Evolutionary conservation across 2,888 invertebrate species (phyloP).

Genomic region (Orthosia cruda): DNA sequence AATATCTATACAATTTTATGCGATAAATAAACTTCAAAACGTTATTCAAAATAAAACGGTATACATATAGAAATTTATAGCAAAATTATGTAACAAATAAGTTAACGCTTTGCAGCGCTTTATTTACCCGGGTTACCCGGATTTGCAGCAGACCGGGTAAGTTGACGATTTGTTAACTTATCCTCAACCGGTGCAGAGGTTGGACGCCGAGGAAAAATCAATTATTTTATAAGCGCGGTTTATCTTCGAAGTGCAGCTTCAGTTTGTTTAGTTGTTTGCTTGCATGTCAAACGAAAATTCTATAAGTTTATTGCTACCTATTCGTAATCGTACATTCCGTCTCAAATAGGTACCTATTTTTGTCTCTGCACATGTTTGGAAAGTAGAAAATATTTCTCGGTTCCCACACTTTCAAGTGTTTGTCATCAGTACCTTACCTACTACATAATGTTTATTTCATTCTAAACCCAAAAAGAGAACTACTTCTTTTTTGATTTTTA

Average conservation of each 20-base stretch:
- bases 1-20: conserved; percentile 7
- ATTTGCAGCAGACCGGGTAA: conserved; percentile 27
- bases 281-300: neutral
- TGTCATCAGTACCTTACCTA: no score
- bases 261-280: conserved; percentile 16
- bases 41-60: conserved; percentile 41
- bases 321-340: neutral
- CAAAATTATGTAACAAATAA: conserved; percentile 50
- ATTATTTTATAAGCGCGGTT: conserved; percentile 42
- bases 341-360: no score
- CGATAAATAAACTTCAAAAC: conserved; percentile 17
- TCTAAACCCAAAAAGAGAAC: no score
- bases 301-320: neutral
- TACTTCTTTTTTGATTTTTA: no score
- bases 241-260: conserved; percentile 31
- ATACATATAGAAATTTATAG: conserved; percentile 34
- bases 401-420: no score
- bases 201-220: conserved; percentile 48
- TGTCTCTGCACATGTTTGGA: no score
- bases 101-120: conserved; percentile 29
- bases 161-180: conserved; percentile 61
- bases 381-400: no score
- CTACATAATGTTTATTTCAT: no score
- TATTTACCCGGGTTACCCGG: conserved; percentile 50
- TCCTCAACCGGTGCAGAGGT: conserved; percentile 36